Evolutionary conservation across 1,140 invertebrate genomes (phyloP), one percentile per base, ranked within the genome.

Genomic region (Drosophila suzukii): DNA sequence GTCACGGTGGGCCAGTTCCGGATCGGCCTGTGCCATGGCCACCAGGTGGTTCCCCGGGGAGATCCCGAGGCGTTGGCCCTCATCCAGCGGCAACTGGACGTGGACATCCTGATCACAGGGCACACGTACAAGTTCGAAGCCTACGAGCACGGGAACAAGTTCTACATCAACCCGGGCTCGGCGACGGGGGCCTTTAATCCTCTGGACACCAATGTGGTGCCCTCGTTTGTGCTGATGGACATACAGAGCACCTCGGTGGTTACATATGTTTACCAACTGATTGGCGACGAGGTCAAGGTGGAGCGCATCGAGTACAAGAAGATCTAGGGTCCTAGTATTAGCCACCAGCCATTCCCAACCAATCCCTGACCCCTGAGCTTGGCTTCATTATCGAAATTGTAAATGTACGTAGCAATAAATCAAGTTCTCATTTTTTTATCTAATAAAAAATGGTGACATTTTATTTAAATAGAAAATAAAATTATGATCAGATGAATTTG

Each of bases 61-160:
- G 98, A 99, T 93, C 96, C 96, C 6, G 97, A 99, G 92, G 96
- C 97, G 13, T 93, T 99, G 46, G 97, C 98, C 0, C 93, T 99
- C 61, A 95, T 99, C 41, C 98, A 99, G 90, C 94, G 98, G 36
- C 99, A 99, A 93, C 93, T 99, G 12, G 98, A 99, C 93, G 99
- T 99, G 13, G 99, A 99, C 93, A 99, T 99, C 81, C 94, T 99
- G 8, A 99, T 99, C 89, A 98, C 98, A 15, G 99, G 99, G 0
- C 98, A 99, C 92, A 99, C 99, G 7, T 99, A 99, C 93, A 97
- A 98, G 83, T 99, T 99, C 94, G 98, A 99, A 92, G 98, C 98
- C 0, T 99, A 98, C 92, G 98, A 99, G 93, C 98, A 99, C 94
- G 98, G 99, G 93, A 98, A 98, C 85, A 98, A 98, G 92, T 99